Conservation (phyloP, 2,113 vertebrate species). For the Greenwoodochromis staneri region DNA sequence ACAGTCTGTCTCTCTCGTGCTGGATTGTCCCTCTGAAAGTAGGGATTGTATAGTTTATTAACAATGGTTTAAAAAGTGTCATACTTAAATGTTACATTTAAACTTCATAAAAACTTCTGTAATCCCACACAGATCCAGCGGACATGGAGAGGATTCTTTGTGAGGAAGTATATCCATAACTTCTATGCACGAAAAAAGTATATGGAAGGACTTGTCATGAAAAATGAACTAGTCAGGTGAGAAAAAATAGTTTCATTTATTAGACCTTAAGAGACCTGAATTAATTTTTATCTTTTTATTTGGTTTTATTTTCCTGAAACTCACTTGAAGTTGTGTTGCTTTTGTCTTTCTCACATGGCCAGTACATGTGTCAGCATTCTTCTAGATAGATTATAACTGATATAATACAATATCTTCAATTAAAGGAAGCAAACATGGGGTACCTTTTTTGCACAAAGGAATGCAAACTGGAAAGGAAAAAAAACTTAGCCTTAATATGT, state of each 20-base stretch:
- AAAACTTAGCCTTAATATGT: background rate
- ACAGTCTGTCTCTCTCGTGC: constrained; percentile 7
- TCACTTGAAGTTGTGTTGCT: background rate
- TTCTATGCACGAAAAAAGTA: constrained; percentile 84
- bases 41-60: background rate
- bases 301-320: background rate
- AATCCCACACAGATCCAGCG: constrained; percentile 81
- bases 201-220: constrained; percentile 73
- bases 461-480: background rate
- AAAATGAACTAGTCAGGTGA: constrained; percentile 85
- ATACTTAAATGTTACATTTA: background rate
- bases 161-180: constrained; percentile 83
- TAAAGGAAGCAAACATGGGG: background rate
- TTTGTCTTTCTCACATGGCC: background rate
- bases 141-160: constrained; percentile 82
- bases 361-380: background rate
- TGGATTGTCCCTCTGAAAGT: background rate
- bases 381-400: background rate
- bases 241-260: background rate
- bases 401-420: background rate
- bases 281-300: background rate
- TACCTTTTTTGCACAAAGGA: background rate
- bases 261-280: background rate
- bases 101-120: background rate
- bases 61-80: background rate